A percentile compares a stretch with the other conserved stretches of the same genome.
These are phyloP conservation scores for Eleginops maclovinus DNA, from an alignment of 2,113 vertebrate species.

Conservation along the genomic window DNA sequence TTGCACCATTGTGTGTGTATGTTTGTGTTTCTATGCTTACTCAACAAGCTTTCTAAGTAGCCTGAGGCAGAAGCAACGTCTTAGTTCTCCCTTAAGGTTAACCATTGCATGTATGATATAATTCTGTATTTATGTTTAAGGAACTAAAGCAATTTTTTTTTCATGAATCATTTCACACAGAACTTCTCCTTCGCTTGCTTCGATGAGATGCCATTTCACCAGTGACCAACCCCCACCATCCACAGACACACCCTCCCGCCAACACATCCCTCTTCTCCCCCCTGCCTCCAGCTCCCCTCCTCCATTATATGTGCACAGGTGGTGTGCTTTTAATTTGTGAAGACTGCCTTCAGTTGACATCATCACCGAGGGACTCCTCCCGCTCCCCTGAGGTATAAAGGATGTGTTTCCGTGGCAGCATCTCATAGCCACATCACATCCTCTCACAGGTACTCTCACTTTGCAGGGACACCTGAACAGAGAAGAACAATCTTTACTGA, in stretches of 20 bases:
- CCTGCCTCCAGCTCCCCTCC: slow-evolving; percentile 43
- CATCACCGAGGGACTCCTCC: slow-evolving; percentile 73
- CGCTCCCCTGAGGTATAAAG: slow-evolving; percentile 77
- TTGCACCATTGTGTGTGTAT: background rate
- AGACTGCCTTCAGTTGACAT: slow-evolving; percentile 67
- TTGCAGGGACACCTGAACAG: slow-evolving; percentile 7
- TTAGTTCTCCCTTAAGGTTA: background rate
- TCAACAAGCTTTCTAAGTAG: slow-evolving; percentile 21
- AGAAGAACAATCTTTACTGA: background rate
- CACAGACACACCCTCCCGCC: slow-evolving; percentile 27
- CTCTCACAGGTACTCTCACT: slow-evolving; percentile 38
- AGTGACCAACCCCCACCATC: slow-evolving; percentile 19
- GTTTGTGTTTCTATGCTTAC: background rate
- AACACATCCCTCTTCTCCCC: slow-evolving; percentile 22
- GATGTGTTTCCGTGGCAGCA: slow-evolving; percentile 68
- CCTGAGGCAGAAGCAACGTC: background rate
- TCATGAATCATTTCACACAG: background rate
- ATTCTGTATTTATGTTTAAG: slow-evolving; percentile 5
- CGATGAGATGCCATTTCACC: background rate
- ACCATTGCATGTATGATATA: background rate
- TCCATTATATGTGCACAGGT: slow-evolving; percentile 56
- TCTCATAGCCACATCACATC: slow-evolving; percentile 51
- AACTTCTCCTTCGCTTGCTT: slow-evolving; percentile 20
- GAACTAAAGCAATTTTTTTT: background rate
- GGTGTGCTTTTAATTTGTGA: slow-evolving; percentile 16